Evolutionary conservation across 2,888 invertebrate species (phyloP).

Genomic region (Hypolimnas misippus): DNA sequence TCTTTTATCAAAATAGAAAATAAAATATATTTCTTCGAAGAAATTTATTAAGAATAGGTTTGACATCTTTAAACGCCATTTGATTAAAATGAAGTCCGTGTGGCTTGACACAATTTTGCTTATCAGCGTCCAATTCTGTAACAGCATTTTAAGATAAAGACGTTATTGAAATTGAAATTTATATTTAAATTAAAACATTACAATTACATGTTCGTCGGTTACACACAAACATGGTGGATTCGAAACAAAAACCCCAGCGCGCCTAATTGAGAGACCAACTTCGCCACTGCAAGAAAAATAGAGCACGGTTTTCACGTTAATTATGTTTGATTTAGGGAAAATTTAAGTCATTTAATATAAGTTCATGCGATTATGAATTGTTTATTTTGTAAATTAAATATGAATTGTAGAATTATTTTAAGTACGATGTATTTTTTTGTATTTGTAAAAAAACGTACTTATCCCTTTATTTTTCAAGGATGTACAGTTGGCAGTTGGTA

Average conservation of each 20-base stretch:
- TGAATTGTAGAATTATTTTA: neutral
- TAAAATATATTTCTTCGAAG: no score
- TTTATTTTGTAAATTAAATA: neutral
- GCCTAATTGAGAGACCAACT: conserved; percentile 38
- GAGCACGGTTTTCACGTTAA: conserved; percentile 24
- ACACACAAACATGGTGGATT: conserved; percentile 32
- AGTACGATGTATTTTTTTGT: neutral
- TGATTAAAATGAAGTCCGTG: no score
- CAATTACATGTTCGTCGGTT: conserved; percentile 24
- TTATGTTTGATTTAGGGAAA: conserved; percentile 29
- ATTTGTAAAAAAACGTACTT: no score
- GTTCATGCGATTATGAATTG: neutral
- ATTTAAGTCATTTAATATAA: conserved; percentile 15
- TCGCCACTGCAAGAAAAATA: conserved; percentile 34
- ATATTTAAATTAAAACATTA: conserved; percentile 15
- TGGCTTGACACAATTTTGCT: no score
- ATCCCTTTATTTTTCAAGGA: no score
- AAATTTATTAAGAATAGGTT: no score
- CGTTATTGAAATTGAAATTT: neutral
- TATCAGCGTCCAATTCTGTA: no score
- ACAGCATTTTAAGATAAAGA: no score
- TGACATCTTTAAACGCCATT: no score
- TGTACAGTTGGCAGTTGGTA: no score
- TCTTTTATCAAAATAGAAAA: no score
- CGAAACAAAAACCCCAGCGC: conserved; percentile 34